These are phyloP conservation scores for Perithous albicinctus DNA, from an alignment of 2,888 invertebrate species.

Conservation along the genomic window DNA sequence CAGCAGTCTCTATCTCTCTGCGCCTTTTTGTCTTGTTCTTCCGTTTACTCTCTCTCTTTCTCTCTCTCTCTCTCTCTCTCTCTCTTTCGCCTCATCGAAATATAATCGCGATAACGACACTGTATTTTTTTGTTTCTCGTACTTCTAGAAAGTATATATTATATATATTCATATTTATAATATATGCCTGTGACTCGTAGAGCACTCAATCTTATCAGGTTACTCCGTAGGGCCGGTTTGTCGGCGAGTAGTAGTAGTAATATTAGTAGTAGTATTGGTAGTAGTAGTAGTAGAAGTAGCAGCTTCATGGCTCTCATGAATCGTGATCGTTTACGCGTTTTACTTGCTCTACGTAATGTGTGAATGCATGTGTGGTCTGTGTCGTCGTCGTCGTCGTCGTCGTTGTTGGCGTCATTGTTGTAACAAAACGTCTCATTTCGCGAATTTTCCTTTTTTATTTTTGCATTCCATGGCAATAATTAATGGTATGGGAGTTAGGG, in stretches of 20 bases:
- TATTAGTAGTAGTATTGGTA: constrained; percentile 49
- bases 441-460: constrained; percentile 29
- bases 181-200: constrained; percentile 74
- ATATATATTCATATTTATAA: constrained; percentile 76
- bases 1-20: constrained; percentile 58
- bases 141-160: constrained; percentile 78
- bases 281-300: constrained; percentile 34
- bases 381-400: constrained; percentile 1
- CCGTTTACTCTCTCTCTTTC: constrained; percentile 25
- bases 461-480: constrained; percentile 29
- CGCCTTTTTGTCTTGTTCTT: neutral
- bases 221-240: constrained; percentile 54
- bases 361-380: constrained; percentile 29
- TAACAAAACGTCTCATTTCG: constrained; percentile 44
- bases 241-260: constrained; percentile 57
- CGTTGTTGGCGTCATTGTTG: constrained; percentile 30
- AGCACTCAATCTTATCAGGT: constrained; percentile 65
- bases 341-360: constrained; percentile 49
- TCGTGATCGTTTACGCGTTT: constrained; percentile 55
- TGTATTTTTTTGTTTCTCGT: constrained; percentile 69
- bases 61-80: constrained; percentile 31
- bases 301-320: constrained; percentile 57
- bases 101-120: constrained; percentile 75
- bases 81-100: constrained; percentile 63
- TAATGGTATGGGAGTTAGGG: no score